Base-by-base conservation (phyloP, 1,140 invertebrate species). In the Neoseiulus cucumeris region DNA sequence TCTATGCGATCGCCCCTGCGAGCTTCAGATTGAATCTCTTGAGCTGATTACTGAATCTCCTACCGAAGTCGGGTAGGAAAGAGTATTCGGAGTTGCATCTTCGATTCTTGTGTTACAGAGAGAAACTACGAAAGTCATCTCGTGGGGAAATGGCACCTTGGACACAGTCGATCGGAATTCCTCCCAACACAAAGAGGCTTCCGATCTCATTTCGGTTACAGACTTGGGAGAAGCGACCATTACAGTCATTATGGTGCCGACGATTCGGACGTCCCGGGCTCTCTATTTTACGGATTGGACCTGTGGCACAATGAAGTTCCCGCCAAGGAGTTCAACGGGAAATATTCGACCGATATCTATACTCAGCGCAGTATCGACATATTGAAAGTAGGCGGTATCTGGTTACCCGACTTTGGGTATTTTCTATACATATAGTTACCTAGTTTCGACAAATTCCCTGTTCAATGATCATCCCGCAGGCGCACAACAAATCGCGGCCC, bases 291-390 rank as follows among this genome's bases (percentile, higher is more conserved):
- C 20, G 17, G 64, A 39, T 39, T 42, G 1, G 41, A 59, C 25
- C 55, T 68, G 28, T 84, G 72, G 55, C 81, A 84, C 2, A 83
- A 84, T 70, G 85, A 87, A 71, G 82, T 86, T 74, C 75, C 83
- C 20, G 74, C 82, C 33, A 80, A 82, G 68, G 85, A 87, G 67
- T 74, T 85, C 0, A 86, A 88, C 73, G 89, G 88, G 0, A 75
- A 85, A 72, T 90, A 90, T 72, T 84, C 85, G 1, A 92, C 89
- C 0, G 86, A 91, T 67, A 70, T 92, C 1, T 89, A 88, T 70
- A 87, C 88, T 0, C 73, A 81, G 0, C 84, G 88, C 76, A 82
- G 87, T 2, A 79, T 87, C 0, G 76, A 77, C 68, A 79, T 83
- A 0, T 89, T 91, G 65, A 70, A 80, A 0, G 71, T 76, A 0